A percentile compares a stretch with the other conserved stretches of the same genome.
These are phyloP conservation scores for Schizopygopsis pylzovi DNA, from an alignment of 2,797 vertebrate species.

Conservation along the genomic window DNA sequence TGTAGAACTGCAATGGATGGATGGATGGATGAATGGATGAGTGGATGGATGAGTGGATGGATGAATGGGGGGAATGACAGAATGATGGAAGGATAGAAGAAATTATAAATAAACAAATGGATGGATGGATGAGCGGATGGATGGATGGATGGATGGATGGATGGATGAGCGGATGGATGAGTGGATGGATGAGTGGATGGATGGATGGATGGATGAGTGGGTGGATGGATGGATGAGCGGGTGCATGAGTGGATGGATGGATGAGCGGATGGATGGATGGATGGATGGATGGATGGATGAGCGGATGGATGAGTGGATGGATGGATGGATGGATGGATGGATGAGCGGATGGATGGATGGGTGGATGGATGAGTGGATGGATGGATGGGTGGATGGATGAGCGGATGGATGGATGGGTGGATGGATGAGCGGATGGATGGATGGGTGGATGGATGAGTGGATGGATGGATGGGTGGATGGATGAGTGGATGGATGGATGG, in stretches of 20 bases:
- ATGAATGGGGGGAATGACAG: no score
- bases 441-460: neutral
- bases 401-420: neutral
- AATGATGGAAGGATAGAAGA: no score
- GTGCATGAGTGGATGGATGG: neutral
- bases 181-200: neutral
- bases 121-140: neutral
- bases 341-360: no score
- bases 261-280: neutral
- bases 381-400: neutral
- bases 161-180: no score
- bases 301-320: neutral
- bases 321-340: neutral
- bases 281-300: neutral
- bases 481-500: neutral
- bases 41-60: neutral
- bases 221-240: rapidly evolving
- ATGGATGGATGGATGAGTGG: neutral
- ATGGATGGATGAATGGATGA: rapidly evolving
- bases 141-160: neutral
- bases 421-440: no score
- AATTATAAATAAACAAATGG: no score
- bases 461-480: neutral
- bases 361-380: neutral
- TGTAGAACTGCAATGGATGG: neutral